Evolutionary conservation across 1,140 invertebrate genomes (phyloP).

Genomic region (Aleiodes sp.): DNA sequence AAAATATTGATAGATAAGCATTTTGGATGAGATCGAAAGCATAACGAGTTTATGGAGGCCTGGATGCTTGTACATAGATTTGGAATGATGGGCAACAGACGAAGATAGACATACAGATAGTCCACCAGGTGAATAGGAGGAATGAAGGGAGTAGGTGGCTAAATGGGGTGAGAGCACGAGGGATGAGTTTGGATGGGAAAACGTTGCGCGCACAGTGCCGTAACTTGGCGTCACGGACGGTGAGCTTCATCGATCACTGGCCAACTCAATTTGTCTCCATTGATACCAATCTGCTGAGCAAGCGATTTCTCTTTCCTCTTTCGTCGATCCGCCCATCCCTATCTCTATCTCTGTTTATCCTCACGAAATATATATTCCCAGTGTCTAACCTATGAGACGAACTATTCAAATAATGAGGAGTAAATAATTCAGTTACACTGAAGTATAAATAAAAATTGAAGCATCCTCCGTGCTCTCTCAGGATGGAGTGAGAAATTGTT

Average conservation of each 20-base stretch:
- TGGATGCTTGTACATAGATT: neutral
- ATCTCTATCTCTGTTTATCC: neutral
- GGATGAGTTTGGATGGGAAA: slow-evolving; percentile 40
- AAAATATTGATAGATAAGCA: slow-evolving; percentile 1
- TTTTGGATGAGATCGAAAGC: neutral
- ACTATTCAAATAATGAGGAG: neutral
- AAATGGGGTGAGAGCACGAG: neutral
- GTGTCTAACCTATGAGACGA: neutral
- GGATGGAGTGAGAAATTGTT: too few species aligned
- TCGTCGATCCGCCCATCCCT: slow-evolving; percentile 34
- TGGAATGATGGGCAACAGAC: neutral
- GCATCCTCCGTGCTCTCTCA: too few species aligned
- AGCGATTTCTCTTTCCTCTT: slow-evolving; percentile 54
- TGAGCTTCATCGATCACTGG: slow-evolving; percentile 65
- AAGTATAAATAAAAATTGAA: too few species aligned
- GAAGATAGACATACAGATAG: slow-evolving; percentile 5
- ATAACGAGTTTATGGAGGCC: slow-evolving; percentile 14
- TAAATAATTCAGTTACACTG: neutral
- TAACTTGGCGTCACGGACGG: slow-evolving; percentile 60
- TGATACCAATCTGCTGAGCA: slow-evolving; percentile 66
- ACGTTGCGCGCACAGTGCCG: slow-evolving; percentile 53
- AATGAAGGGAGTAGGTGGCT: neutral
- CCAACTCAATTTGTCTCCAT: slow-evolving; percentile 67
- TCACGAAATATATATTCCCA: too few species aligned
- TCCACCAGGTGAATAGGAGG: neutral